These are phyloP conservation scores for Prolemur simus DNA, from an alignment of 2,113 vertebrate genomes.

Conservation along the genomic window DNA sequence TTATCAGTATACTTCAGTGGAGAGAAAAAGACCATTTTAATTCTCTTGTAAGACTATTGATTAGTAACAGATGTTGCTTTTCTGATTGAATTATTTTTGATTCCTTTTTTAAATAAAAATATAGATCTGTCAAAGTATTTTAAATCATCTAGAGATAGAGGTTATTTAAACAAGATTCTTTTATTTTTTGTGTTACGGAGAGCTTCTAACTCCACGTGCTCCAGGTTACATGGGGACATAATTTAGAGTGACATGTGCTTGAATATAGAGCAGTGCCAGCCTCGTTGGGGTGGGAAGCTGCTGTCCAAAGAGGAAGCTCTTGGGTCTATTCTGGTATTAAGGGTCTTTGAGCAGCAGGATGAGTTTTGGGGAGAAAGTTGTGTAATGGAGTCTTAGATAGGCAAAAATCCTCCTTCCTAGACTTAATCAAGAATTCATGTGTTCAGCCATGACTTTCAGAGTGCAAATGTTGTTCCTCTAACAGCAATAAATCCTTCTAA, in stretches of 20 bases:
- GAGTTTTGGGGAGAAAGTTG: background rate
- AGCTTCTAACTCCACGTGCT: conserved; percentile 55
- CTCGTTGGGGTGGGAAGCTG: background rate
- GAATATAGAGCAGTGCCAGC: background rate
- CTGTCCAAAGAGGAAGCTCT: background rate
- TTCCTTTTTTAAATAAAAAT: conserved; percentile 83
- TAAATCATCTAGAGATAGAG: conserved; percentile 78
- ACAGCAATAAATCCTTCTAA: background rate
- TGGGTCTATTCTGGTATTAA: background rate
- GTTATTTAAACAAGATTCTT: conserved; percentile 79
- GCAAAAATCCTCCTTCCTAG: background rate
- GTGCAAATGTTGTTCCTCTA: background rate
- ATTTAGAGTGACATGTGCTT: conserved; percentile 29
- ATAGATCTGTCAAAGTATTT: conserved; percentile 83
- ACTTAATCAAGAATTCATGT: background rate
- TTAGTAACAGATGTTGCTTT: conserved; percentile 86
- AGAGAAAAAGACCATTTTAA: conserved; percentile 81
- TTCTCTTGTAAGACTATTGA: conserved; percentile 79
- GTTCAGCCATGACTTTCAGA: background rate
- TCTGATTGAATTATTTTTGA: conserved; percentile 86
- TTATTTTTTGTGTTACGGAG: conserved; percentile 52
- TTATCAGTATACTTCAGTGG: conserved; percentile 77
- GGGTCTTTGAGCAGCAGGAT: background rate
- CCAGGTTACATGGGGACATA: background rate
- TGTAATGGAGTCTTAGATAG: background rate